These are phyloP conservation scores for Epinotia brunnichana DNA, from an alignment of 2,888 invertebrate species.

Conservation along the genomic window DNA sequence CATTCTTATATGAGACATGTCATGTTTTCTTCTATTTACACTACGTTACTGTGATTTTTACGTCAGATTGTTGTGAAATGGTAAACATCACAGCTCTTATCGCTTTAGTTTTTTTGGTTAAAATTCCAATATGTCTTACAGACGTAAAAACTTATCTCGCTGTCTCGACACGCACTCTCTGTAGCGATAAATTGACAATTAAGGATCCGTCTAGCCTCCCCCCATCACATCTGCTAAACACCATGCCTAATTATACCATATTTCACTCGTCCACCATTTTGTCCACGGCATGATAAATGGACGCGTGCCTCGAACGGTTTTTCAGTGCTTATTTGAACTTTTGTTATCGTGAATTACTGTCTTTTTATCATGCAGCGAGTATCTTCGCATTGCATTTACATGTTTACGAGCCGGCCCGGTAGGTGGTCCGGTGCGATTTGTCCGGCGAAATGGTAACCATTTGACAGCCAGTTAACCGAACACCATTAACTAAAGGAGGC, in stretches of 20 bases:
- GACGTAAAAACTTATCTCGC: slow-evolving; percentile 36
- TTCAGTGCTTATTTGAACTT: slow-evolving; percentile 52
- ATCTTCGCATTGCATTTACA: slow-evolving; percentile 71
- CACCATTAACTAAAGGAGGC: slow-evolving; percentile 69
- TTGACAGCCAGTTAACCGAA: slow-evolving; percentile 73
- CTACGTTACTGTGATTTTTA: slow-evolving; percentile 18
- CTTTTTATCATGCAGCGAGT: slow-evolving; percentile 62
- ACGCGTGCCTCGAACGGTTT: slow-evolving; percentile 38
- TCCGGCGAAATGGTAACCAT: slow-evolving; percentile 69
- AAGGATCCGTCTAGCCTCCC: slow-evolving; percentile 12
- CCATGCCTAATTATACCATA: slow-evolving; percentile 42
- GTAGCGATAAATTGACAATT: slow-evolving; percentile 32
- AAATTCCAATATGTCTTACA: slow-evolving; percentile 31
- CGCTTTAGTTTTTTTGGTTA: slow-evolving; percentile 21
- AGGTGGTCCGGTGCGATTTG: slow-evolving; percentile 78
- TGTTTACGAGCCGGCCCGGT: slow-evolving; percentile 73
- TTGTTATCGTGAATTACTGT: slow-evolving; percentile 54
- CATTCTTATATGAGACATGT: no score
- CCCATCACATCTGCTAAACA: slow-evolving; percentile 24
- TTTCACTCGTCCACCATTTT: slow-evolving; percentile 38
- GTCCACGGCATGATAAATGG: slow-evolving; percentile 36
- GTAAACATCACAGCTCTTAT: slow-evolving; percentile 33
- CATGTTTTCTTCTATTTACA: slow-evolving; percentile 10
- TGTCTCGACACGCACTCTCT: slow-evolving; percentile 37
- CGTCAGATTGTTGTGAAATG: slow-evolving; percentile 26